Conservation (phyloP, 2,888 invertebrate genomes). For the Oscheius sp. region DNA sequence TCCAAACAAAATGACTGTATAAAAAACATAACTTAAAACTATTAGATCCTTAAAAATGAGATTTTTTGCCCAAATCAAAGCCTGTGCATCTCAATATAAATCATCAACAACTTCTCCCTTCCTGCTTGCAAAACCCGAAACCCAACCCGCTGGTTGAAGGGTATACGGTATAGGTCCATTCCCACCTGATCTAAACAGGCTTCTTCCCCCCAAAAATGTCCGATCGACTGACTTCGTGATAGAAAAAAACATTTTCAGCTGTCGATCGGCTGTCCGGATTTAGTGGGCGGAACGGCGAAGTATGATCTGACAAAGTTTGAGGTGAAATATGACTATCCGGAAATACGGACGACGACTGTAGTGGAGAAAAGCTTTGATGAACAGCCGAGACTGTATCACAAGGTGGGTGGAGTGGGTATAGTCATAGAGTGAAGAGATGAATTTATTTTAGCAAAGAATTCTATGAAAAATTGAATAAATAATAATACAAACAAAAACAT, state of each 20-base stretch:
- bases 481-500: no score
- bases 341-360: not conserved
- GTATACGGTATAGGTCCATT: no score
- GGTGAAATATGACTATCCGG: constrained; percentile 28
- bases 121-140: no score
- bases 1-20: no score
- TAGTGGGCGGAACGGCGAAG: not conserved
- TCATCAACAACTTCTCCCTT: no score
- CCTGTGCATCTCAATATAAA: no score
- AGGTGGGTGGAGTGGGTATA: not conserved
- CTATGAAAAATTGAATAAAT: not conserved
- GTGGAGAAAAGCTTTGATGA: constrained; percentile 26
- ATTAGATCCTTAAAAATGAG: no score
- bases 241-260: constrained; percentile 8
- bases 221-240: not conserved
- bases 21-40: no score
- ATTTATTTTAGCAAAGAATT: not conserved
- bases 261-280: constrained; percentile 15
- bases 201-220: no score
- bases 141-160: no score
- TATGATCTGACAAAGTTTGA: constrained; percentile 6
- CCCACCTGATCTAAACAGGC: no score
- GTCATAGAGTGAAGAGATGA: not conserved
- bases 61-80: no score
- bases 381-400: constrained; percentile 27